phyloP scores from a whole-genome alignment of 2,888 invertebrate genomes.

The Amphipoea lucens region DNA sequence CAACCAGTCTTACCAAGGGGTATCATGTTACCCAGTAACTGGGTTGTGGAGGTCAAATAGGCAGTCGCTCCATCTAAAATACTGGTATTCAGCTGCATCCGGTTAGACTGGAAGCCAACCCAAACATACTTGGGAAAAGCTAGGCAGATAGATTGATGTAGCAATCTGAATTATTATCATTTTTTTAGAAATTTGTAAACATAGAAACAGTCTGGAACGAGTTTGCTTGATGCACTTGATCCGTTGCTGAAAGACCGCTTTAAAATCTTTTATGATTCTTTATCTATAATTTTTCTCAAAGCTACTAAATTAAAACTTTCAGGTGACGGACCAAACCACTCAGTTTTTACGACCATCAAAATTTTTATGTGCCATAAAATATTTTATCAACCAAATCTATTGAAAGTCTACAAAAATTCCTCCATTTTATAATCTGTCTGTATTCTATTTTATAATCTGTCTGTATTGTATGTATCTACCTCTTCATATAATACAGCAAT shows the following conservation, averaged over 20 bases:
- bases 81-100: background rate
- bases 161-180: background rate
- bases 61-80: background rate
- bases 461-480: constrained; percentile 12
- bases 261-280: constrained; percentile 17
- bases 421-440: constrained; percentile 22
- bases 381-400: constrained; percentile 43
- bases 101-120: background rate
- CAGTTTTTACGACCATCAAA: constrained; percentile 56
- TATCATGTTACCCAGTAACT: too few species aligned
- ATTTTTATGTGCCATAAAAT: constrained; percentile 50
- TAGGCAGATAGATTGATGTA: background rate
- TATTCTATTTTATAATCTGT: constrained; percentile 25
- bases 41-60: too few species aligned
- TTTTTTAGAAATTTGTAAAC: background rate
- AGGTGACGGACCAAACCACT: constrained; percentile 56
- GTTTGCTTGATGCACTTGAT: background rate
- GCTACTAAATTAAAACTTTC: constrained; percentile 51
- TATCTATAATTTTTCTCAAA: constrained; percentile 31
- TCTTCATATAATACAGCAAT: constrained; percentile 44
- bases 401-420: constrained; percentile 16
- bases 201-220: background rate
- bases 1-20: too few species aligned
- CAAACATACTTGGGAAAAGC: background rate
- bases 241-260: background rate